These are phyloP conservation scores for Pachyseris speciosa DNA, from an alignment of 64 coral and sea anemone species.

Conservation along the genomic window DNA sequence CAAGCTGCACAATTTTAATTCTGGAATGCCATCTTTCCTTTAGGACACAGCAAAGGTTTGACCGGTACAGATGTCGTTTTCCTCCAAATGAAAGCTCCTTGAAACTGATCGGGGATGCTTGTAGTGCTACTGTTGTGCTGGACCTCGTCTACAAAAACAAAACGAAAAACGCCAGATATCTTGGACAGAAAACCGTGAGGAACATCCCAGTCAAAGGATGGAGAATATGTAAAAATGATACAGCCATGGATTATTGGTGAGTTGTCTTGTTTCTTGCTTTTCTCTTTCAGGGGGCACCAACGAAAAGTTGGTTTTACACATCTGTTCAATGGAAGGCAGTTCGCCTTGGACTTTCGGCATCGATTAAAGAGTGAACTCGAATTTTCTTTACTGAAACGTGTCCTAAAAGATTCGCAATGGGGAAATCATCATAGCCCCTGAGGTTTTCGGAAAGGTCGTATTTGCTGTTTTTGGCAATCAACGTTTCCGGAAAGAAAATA, in stretches of 20 bases:
- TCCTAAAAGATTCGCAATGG: too few species aligned
- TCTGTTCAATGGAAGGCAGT: too few species aligned
- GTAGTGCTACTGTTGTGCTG: conserved; percentile 29
- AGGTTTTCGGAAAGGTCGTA: too few species aligned
- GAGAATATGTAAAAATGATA: conserved; percentile 25
- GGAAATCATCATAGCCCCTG: too few species aligned
- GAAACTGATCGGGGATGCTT: conserved; percentile 27
- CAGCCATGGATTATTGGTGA: conserved; percentile 42
- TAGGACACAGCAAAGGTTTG: conserved; percentile 14
- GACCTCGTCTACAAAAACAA: conserved; percentile 35
- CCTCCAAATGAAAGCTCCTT: conserved; percentile 28
- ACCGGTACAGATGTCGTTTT: conserved; percentile 30
- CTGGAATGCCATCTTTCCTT: background rate
- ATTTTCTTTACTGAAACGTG: too few species aligned
- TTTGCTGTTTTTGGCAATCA: too few species aligned
- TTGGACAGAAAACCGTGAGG: conserved; percentile 12
- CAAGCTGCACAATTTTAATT: too few species aligned
- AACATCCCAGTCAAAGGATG: conserved; percentile 36
- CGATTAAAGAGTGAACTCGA: too few species aligned
- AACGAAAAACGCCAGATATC: conserved; percentile 20
- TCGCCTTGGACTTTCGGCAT: too few species aligned
- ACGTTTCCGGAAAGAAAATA: too few species aligned
- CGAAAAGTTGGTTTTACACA: too few species aligned
- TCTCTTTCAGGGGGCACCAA: too few species aligned
- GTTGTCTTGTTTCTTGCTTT: background rate